Conservation (phyloP, 2,797 vertebrate species). For the Hylomyscus alleni region DNA sequence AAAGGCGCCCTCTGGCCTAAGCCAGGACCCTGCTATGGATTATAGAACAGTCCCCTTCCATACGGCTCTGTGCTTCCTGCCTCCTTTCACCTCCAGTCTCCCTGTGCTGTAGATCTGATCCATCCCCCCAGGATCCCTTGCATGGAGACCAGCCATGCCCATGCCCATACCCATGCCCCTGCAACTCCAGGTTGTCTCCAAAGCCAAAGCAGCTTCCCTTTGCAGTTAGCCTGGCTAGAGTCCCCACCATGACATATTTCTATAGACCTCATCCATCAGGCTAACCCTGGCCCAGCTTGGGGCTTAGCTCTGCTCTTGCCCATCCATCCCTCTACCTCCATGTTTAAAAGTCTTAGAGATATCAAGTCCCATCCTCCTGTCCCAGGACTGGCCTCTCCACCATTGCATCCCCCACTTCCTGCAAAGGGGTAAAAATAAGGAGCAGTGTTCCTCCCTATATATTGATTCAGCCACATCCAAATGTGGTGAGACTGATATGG, state of each 20-base stretch:
- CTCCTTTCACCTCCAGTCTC: neutral
- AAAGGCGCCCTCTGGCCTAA: neutral
- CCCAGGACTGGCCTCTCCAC: neutral
- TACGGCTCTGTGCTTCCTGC: neutral
- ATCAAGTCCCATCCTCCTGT: neutral
- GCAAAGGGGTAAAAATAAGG: neutral
- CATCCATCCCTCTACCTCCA: neutral
- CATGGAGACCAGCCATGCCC: neutral
- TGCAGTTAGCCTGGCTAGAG: neutral
- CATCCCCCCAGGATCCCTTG: neutral
- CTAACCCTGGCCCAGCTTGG: neutral
- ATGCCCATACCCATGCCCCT: neutral
- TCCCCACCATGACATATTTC: neutral
- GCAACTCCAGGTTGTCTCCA: neutral
- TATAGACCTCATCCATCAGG: neutral
- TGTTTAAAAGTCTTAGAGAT: neutral
- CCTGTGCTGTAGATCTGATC: neutral
- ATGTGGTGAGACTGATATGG: neutral
- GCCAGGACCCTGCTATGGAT: neutral
- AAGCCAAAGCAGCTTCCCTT: too few relatives aligned
- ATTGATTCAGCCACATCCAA: neutral
- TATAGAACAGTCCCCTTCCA: neutral
- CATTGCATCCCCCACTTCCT: neutral
- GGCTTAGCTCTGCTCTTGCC: neutral
- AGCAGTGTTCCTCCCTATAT: neutral